These are phyloP conservation scores for Equus przewalskii DNA, from an alignment of 2,113 vertebrate genomes.

Conservation along the genomic window DNA sequence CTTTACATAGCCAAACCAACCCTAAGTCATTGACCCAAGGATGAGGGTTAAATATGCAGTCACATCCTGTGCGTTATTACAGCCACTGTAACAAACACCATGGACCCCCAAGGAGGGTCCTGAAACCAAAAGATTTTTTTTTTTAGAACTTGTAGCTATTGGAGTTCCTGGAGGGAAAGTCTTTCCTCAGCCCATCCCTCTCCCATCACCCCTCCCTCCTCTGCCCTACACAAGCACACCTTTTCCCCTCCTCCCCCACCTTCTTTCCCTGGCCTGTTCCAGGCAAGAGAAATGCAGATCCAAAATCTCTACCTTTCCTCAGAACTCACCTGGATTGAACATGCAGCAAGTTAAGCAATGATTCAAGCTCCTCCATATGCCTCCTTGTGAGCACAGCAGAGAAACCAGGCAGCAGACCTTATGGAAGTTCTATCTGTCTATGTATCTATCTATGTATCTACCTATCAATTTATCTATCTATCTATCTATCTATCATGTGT, in stretches of 20 bases:
- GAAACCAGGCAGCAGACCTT: neutral
- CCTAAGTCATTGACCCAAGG: neutral
- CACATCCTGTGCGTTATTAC: neutral
- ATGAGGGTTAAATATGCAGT: neutral
- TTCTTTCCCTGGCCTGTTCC: neutral
- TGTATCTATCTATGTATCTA: neutral
- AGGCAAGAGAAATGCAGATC: neutral
- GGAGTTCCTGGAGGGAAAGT: neutral
- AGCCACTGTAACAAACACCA: neutral
- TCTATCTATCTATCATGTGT: neutral
- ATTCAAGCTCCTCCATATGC: neutral
- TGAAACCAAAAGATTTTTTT: neutral
- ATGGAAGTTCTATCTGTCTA: neutral
- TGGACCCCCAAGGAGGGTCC: neutral
- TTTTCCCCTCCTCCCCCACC: neutral
- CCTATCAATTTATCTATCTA: neutral
- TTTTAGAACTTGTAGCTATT: neutral
- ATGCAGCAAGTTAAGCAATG: neutral
- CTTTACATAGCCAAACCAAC: neutral
- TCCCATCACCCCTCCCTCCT: neutral
- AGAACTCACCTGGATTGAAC: neutral
- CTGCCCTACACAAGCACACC: neutral
- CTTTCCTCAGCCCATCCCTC: neutral
- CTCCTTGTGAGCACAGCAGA: neutral
- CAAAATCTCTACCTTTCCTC: neutral